Percentiles rank a stretch among this genome's conserved stretches.
phyloP scores from a whole-genome alignment of 2,797 vertebrate species.

The Hypotaenidia okinawae region DNA sequence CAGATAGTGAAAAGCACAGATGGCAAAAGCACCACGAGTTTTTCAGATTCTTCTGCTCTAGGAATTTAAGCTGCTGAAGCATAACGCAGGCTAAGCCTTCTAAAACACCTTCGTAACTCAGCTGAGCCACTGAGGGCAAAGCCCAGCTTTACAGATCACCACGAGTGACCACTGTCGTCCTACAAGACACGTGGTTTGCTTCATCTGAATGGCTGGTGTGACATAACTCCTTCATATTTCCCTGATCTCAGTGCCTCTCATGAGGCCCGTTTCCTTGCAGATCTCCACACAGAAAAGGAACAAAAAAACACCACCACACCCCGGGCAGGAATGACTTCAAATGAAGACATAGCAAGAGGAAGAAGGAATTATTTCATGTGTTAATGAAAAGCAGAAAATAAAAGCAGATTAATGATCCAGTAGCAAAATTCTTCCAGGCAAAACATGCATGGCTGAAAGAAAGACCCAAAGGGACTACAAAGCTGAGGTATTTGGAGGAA shows the following conservation, averaged over 20 bases:
- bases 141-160: neutral
- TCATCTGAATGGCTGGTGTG: neutral
- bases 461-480: neutral
- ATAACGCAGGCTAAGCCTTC: neutral
- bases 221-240: neutral
- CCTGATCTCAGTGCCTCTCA: neutral
- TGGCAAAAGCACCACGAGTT: slow-evolving; percentile 23
- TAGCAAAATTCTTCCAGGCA: slow-evolving; percentile 11
- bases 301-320: neutral
- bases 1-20: slow-evolving; percentile 54
- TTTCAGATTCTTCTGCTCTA: slow-evolving; percentile 26
- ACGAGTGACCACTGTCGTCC: neutral
- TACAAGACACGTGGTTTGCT: neutral
- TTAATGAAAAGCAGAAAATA: slow-evolving; percentile 1
- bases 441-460: neutral
- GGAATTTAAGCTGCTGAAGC: slow-evolving; percentile 46
- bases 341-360: neutral
- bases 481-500: neutral
- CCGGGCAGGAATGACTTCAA: neutral
- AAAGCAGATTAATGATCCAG: slow-evolving; percentile 7
- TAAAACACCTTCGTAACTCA: neutral
- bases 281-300: neutral
- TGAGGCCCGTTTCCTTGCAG: neutral
- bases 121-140: neutral
- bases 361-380: neutral